Evolutionary conservation across 2,888 invertebrate species (phyloP), one percentile per base, ranked within the genome.

Genomic region (Pachliopta kotzebuea): DNA sequence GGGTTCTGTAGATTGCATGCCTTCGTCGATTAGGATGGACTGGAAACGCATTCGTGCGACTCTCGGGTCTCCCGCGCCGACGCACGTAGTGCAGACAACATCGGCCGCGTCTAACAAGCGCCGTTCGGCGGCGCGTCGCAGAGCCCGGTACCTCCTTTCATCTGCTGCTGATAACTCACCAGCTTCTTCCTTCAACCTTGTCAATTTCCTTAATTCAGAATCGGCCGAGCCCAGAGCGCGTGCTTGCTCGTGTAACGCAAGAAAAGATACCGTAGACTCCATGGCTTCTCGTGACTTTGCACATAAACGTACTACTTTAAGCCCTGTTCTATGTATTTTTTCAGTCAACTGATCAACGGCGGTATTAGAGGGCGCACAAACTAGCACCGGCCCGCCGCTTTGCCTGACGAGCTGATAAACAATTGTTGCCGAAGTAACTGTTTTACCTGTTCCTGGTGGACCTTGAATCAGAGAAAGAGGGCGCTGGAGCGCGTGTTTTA

Each of bases 341-440:
- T 99, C 99, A 0, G 99, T 99, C 21, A 99, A 93, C 79, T 99
- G 99, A 86, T 99, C 99, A 0, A 99, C 99, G 26, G 99, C 99
- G 1, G 99, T 99, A 86, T 99, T 99, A 67, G 98, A 98, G 0
- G 99, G 99, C 0, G 99, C 99, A 83, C 99, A 99, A 0, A 99
- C 99, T 2, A 99, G 92, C 0, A 99, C 98, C 0, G 98, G 97
- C 1, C 97, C 97, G 6, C 97, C 97, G 73, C 96, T 98, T 80
- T 98, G 98, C 76, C 98, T 96, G 0, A 98, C 98, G 65, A 99
- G 92, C 81, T 99, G 99, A 84, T 99, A 99, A 3, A 99, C 99
- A 72, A 99, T 98, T 0, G 99, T 99, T 0, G 99, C 99, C 0
- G 99, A 99, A 0, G 99, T 99, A 0, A 99, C 99, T 0, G 99